Conservation (phyloP, 2,113 vertebrate species). For the Polyodon spathula region DNA sequence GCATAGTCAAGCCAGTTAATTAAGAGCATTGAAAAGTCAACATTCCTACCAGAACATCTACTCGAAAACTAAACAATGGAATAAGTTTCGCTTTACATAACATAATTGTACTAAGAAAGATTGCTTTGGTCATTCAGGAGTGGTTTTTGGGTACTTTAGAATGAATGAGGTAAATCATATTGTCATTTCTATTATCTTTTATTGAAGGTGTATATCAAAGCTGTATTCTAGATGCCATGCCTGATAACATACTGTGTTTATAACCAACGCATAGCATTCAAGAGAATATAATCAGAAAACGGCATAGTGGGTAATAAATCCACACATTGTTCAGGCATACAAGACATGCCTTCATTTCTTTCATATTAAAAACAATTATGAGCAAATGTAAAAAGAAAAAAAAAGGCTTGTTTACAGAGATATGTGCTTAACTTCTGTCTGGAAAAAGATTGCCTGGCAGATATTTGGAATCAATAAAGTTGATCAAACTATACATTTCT, state of each 20-base stretch:
- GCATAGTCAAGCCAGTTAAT: not conserved
- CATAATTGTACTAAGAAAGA: slow-evolving; percentile 46
- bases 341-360: slow-evolving; percentile 1
- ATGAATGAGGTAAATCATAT: slow-evolving; percentile 45
- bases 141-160: slow-evolving; percentile 38
- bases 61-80: slow-evolving; percentile 26
- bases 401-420: slow-evolving; percentile 4
- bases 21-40: slow-evolving; percentile 12
- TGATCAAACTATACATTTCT: slow-evolving; percentile 4
- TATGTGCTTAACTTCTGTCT: not conserved
- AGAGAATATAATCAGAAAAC: slow-evolving; percentile 38
- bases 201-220: slow-evolving; percentile 37
- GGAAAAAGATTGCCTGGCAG: not conserved
- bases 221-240: slow-evolving; percentile 21
- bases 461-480: slow-evolving; percentile 3
- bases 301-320: slow-evolving; percentile 39
- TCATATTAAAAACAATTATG: slow-evolving; percentile 1
- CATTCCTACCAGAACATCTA: not conserved
- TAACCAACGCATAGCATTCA: slow-evolving; percentile 32
- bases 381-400: not conserved
- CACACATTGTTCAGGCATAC: slow-evolving; percentile 12
- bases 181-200: slow-evolving; percentile 49
- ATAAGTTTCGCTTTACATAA: slow-evolving; percentile 38
- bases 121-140: slow-evolving; percentile 34
- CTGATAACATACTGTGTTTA: slow-evolving; percentile 23